These are phyloP conservation scores for Xestia rhomboidea DNA, from an alignment of 2,888 invertebrate species.

Conservation along the genomic window DNA sequence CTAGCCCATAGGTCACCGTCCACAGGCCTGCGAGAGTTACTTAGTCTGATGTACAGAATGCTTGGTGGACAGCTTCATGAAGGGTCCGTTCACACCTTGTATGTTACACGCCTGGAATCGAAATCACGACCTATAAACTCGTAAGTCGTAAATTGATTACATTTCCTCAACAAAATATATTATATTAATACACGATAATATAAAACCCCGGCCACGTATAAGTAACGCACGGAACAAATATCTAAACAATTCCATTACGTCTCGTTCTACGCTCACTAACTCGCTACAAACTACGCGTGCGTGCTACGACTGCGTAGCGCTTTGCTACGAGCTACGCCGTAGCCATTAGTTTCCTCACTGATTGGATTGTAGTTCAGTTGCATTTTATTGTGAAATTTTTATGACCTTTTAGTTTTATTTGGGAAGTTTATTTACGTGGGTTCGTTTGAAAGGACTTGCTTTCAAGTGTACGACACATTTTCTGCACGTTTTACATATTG, in stretches of 20 bases:
- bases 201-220: constrained; percentile 15
- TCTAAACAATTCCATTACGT: constrained; percentile 52
- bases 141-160: background rate
- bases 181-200: constrained; percentile 24
- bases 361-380: constrained; percentile 45
- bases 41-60: too few species aligned
- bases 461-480: background rate
- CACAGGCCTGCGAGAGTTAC: too few species aligned
- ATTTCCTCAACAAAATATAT: background rate
- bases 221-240: constrained; percentile 32
- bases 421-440: background rate
- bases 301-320: constrained; percentile 66
- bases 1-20: too few species aligned
- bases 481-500: background rate
- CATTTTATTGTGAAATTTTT: constrained; percentile 25
- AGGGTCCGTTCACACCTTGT: background rate
- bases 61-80: too few species aligned
- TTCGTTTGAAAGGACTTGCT: constrained; percentile 10
- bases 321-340: constrained; percentile 45
- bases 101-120: background rate
- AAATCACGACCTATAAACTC: background rate
- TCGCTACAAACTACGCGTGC: constrained; percentile 53
- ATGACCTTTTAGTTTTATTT: constrained; percentile 10
- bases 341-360: constrained; percentile 36
- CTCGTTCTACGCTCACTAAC: constrained; percentile 34